Evolutionary conservation across 2,113 vertebrate species (phyloP).

Genomic region (Pseudorasbora parva): DNA sequence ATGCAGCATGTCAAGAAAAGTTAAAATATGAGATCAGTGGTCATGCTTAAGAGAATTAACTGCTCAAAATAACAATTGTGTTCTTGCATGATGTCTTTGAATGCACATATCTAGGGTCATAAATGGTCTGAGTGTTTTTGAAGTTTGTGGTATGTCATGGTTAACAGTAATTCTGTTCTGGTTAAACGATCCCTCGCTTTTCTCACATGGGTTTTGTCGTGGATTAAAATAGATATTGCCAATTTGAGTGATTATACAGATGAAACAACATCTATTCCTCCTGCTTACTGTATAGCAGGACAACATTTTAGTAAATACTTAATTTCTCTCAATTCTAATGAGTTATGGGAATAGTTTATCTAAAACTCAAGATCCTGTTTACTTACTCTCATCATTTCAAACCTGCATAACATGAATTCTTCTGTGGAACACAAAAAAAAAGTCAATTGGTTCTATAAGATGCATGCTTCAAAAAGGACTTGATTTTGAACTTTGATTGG

Average conservation of each 20-base stretch:
- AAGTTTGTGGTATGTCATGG: background rate
- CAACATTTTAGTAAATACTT: background rate
- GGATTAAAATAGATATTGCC: background rate
- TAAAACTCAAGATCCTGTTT: background rate
- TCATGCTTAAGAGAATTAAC: background rate
- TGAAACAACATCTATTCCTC: background rate
- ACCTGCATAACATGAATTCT: background rate
- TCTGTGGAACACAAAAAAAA: background rate
- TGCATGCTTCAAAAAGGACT: background rate
- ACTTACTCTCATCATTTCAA: background rate
- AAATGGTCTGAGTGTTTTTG: background rate
- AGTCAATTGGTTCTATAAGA: too few relatives aligned
- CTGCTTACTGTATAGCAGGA: background rate
- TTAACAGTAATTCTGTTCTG: background rate
- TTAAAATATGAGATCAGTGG: background rate
- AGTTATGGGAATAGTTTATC: background rate
- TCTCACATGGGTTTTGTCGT: background rate
- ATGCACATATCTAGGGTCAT: background rate
- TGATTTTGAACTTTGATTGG: background rate
- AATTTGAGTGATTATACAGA: background rate
- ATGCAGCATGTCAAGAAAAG: background rate
- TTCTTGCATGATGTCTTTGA: background rate
- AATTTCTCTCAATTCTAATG: background rate
- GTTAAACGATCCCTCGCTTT: background rate
- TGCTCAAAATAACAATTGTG: background rate